Evolutionary conservation across 2,888 invertebrate genomes (phyloP), one percentile per base, ranked within the genome.

Genomic region (Parnassius mnemosyne): DNA sequence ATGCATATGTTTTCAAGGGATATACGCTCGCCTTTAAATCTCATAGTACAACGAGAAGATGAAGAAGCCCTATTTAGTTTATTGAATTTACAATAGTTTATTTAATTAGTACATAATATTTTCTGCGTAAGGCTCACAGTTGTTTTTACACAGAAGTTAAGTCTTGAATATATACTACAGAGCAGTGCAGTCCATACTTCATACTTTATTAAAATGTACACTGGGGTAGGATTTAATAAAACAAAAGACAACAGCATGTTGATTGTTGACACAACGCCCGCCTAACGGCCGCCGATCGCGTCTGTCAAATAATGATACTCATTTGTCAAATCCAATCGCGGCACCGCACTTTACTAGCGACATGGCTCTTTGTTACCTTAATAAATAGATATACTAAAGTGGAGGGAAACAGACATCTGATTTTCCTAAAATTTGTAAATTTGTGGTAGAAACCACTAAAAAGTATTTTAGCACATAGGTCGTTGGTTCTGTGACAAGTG

Each of bases 281-380:
- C 69, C 57, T 60, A 68, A 68, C 74, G 74, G 72, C 77, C 64
- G 65, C 77, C 82, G 87, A 86, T 87, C 87, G 81, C 82, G 81
- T 79, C 86, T 87, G 89, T 87, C 90, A 87, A 87, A 89, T 91
- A 89, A 91, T 88, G 89, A 86, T 78, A 76, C 85, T 89, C 89
- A 90, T 91, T 91, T 91, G 91, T 89, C 91, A 91, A 85, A 80
- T 80, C 77, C 80, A 82, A 84, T 85, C 86, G 84, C 77, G 76
- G 68, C 64, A 68, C 70, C 70, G 65, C 69, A 66, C 61, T 63
- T 51, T 34, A 47, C 56, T 57, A 42, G 47, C 46, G 60, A 65
- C 66, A 70, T 65, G 64, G 69, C 73, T 69, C 69, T 76, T 71
- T 72, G 72, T 71, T 72, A 69, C 63, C 67, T 55, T 61, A 69